Evolutionary conservation across 2,797 vertebrate genomes (phyloP).

Genomic region (Diceros bicornis): DNA sequence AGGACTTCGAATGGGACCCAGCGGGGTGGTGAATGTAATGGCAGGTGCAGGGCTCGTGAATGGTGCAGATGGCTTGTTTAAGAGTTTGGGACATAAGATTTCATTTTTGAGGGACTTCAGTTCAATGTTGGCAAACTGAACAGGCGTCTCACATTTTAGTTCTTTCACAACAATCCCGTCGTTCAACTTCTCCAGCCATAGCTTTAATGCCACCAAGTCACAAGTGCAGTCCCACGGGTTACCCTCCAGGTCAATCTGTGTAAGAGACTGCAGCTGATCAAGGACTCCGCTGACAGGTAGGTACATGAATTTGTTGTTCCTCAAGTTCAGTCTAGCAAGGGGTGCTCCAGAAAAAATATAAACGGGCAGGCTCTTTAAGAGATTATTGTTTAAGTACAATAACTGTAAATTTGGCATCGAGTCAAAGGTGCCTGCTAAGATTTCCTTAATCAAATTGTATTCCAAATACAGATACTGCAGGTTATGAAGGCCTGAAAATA

Average conservation of each 20-base stretch:
- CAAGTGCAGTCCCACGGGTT: slow-evolving; percentile 99
- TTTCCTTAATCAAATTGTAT: slow-evolving; percentile 99
- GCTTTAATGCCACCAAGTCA: slow-evolving; percentile 97
- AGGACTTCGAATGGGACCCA: slow-evolving; percentile 95
- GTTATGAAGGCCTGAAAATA: slow-evolving; percentile 97
- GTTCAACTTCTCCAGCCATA: slow-evolving; percentile 97
- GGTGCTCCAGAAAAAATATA: slow-evolving; percentile 97
- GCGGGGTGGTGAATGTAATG: slow-evolving; percentile 93
- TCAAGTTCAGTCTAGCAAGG: slow-evolving; percentile 96
- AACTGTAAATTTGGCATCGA: slow-evolving; percentile 98
- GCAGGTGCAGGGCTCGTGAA: slow-evolving; percentile 93
- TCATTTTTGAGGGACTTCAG: slow-evolving; percentile 97
- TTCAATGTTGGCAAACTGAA: slow-evolving; percentile 98
- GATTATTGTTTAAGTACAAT: slow-evolving; percentile 99
- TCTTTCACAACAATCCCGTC: slow-evolving; percentile 97
- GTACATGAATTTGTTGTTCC: slow-evolving; percentile 99
- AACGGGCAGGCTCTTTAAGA: slow-evolving; percentile 96
- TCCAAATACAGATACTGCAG: slow-evolving; percentile 99
- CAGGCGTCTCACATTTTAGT: slow-evolving; percentile 96
- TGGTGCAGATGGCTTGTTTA: slow-evolving; percentile 94
- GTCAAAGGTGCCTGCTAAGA: slow-evolving; percentile 97
- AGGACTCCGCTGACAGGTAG: slow-evolving; percentile 98
- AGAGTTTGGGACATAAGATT: slow-evolving; percentile 96
- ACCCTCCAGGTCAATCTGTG: slow-evolving; percentile 98
- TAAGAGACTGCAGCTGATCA: slow-evolving; percentile 96